Evolutionary conservation across 2,888 invertebrate species (phyloP).

Genomic region (Hydriomena furcata): DNA sequence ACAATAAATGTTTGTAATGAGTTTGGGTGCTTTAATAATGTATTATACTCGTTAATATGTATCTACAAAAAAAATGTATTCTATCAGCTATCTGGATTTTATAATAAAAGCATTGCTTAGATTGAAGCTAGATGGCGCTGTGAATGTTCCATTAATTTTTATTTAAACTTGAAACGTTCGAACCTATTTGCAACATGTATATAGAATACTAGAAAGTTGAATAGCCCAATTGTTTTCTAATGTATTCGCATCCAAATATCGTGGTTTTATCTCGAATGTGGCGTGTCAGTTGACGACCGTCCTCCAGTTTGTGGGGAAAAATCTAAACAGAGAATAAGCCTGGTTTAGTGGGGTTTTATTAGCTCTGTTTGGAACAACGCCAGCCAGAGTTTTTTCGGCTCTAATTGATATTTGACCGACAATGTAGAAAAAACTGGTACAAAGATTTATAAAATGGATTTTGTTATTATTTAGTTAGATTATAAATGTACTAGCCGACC

Average conservation of each 20-base stretch:
- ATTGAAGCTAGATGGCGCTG: no score
- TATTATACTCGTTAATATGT: no score
- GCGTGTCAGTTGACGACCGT: conserved; percentile 49
- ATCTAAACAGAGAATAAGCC: conserved; percentile 74
- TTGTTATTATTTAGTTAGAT: neutral
- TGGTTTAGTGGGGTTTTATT: conserved; percentile 74
- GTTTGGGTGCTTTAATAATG: no score
- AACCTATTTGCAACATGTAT: neutral
- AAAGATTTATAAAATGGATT: conserved; percentile 32
- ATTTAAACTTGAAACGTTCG: neutral
- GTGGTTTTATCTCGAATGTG: conserved; percentile 55
- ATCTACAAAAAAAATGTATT: no score
- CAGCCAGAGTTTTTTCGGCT: conserved; percentile 58
- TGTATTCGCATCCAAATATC: conserved; percentile 42
- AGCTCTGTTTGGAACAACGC: conserved; percentile 68
- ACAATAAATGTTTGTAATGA: no score
- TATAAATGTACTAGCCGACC: no score
- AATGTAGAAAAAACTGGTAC: conserved; percentile 51
- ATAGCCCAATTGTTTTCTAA: conserved; percentile 42
- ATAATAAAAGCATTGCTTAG: no score
- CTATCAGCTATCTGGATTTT: no score
- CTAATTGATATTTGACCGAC: conserved; percentile 78
- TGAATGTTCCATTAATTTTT: conserved; percentile 1
- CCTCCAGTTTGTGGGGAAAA: conserved; percentile 53
- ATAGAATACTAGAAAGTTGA: conserved; percentile 32